These are phyloP conservation scores for Oreortyx pictus DNA, from an alignment of 2,797 vertebrate species.

Conservation along the genomic window DNA sequence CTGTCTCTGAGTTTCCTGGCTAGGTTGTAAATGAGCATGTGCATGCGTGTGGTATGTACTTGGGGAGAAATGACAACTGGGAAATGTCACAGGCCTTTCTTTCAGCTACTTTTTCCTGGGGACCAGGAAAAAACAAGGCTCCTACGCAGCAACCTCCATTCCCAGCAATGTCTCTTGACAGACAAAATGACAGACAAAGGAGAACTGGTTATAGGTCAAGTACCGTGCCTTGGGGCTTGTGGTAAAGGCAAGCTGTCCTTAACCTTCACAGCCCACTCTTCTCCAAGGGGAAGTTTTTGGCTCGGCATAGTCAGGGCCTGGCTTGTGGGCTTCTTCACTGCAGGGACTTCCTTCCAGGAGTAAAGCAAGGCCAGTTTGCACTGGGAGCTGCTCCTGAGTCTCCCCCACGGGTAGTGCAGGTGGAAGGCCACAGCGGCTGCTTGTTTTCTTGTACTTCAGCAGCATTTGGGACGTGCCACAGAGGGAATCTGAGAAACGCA, in stretches of 20 bases:
- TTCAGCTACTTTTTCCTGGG: not conserved
- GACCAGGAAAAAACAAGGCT: not conserved
- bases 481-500: not conserved
- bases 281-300: not conserved
- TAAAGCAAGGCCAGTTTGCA: not conserved
- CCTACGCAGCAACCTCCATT: not conserved
- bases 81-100: not conserved
- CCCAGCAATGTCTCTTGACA: not conserved
- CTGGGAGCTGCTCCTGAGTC: not conserved
- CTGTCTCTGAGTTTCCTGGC: not conserved
- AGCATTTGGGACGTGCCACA: not conserved
- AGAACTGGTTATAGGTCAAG: not conserved
- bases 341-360: not conserved
- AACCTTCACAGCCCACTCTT: not conserved
- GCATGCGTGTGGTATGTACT: fast-evolving
- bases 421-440: not conserved
- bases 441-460: not conserved
- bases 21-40: not conserved
- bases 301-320: not conserved
- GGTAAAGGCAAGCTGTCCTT: not conserved
- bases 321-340: not conserved
- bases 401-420: not conserved
- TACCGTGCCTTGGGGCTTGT: not conserved
- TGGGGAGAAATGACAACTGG: not conserved
- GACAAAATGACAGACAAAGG: not conserved